Conservation (phyloP, 2,888 invertebrate genomes). For the Parascotia fuliginaria region DNA sequence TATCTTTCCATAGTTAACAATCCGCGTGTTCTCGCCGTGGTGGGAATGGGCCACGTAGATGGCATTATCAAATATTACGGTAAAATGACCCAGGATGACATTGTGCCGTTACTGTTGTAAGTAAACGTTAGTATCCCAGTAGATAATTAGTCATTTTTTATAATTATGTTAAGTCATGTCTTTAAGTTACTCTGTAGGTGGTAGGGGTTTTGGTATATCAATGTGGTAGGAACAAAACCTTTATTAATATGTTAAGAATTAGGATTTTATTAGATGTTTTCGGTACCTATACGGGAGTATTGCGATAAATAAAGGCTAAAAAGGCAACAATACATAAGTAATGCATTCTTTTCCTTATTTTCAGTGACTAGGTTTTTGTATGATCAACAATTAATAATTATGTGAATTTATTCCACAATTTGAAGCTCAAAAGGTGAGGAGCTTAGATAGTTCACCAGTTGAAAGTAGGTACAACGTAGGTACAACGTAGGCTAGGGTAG, state of each 20-base stretch:
- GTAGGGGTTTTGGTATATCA: too few relatives aligned
- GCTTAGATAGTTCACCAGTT: conserved; percentile 16
- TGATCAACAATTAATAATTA: conserved; percentile 25
- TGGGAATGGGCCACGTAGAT: conserved; percentile 97
- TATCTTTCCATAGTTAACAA: conserved; percentile 66
- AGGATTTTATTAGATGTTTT: too few relatives aligned
- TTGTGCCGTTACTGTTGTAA: conserved; percentile 77
- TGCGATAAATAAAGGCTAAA: not conserved
- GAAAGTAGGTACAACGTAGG: conserved; percentile 12
- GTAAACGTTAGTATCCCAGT: conserved; percentile 34
- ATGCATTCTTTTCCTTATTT: conserved; percentile 49
- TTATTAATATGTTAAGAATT: too few relatives aligned
- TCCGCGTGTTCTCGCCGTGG: conserved; percentile 95
- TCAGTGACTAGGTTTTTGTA: conserved; percentile 54
- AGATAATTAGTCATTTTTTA: not conserved
- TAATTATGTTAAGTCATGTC: too few relatives aligned
- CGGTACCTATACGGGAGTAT: too few relatives aligned
- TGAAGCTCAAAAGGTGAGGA: conserved; percentile 42
- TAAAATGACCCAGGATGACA: conserved; percentile 75
- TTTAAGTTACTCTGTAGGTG: too few relatives aligned
- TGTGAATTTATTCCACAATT: conserved; percentile 15
- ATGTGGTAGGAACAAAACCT: too few relatives aligned
- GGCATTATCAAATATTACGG: conserved; percentile 89
- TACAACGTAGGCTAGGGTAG: conserved; percentile 7
- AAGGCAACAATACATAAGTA: conserved; percentile 19